phyloP scores from a whole-genome alignment of 1,140 invertebrate genomes.

The Battus philenor region DNA sequence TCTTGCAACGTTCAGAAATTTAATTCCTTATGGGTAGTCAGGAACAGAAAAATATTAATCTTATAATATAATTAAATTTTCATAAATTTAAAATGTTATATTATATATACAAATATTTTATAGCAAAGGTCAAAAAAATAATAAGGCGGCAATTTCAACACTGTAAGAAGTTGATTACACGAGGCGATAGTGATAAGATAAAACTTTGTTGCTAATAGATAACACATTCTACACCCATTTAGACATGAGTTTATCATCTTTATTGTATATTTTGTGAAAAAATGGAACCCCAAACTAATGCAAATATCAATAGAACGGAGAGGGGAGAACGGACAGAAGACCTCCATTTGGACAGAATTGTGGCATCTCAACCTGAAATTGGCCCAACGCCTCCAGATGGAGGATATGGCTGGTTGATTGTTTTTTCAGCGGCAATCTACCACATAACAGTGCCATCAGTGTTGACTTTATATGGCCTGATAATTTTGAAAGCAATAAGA shows the following conservation, averaged over 20 bases:
- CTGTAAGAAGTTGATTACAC: constrained; percentile 62
- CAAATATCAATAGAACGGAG: constrained; percentile 20
- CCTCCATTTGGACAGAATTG: constrained; percentile 66
- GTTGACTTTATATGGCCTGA: constrained; percentile 74
- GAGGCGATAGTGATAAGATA: constrained; percentile 69
- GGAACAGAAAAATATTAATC: no score
- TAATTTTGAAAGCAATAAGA: constrained; percentile 67
- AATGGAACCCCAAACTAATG: constrained; percentile 43
- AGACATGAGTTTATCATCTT: constrained; percentile 57
- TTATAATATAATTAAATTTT: no score
- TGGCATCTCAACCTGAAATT: constrained; percentile 79
- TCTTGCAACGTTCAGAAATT: constrained; percentile 3
- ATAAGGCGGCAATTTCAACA: no score
- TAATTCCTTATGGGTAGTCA: not conserved
- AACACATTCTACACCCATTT: constrained; percentile 40
- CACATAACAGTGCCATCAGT: constrained; percentile 77
- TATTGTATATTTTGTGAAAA: constrained; percentile 54
- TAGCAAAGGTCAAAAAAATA: no score
- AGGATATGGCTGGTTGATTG: constrained; percentile 80
- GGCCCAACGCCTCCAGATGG: constrained; percentile 79
- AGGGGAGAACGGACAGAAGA: constrained; percentile 42
- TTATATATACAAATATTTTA: not conserved
- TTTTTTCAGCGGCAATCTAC: constrained; percentile 77
- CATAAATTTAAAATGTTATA: not conserved
- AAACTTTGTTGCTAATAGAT: constrained; percentile 47